Conservation (phyloP, 2,888 invertebrate genomes). For the Acanthosoma haemorrhoidale region DNA sequence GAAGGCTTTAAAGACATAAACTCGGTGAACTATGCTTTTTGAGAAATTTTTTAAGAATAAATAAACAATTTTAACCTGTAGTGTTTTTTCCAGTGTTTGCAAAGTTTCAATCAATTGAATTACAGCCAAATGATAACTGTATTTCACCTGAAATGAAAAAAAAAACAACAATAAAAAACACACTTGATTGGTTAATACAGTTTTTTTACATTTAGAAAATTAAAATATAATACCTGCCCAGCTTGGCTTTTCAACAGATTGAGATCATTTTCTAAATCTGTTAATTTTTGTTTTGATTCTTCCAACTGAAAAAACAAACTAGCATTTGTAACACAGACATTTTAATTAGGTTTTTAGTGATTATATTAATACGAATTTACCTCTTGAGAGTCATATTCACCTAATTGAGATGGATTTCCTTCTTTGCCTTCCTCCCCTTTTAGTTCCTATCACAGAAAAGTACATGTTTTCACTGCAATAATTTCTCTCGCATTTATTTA, state of each 20-base stretch:
- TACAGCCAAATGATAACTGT: conserved; percentile 2
- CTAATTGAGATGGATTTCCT: not conserved
- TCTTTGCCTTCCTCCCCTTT: not conserved
- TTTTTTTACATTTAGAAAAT: not conserved
- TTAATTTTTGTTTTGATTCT: not conserved
- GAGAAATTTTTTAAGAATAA: no score
- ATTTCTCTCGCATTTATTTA: no score
- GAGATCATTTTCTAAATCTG: not conserved
- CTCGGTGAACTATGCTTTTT: no score
- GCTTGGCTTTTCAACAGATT: not conserved
- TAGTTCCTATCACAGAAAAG: not conserved
- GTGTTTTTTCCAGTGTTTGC: conserved; percentile 12
- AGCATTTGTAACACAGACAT: not conserved
- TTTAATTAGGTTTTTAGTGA: not conserved
- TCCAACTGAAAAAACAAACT: not conserved
- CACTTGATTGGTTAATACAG: no score
- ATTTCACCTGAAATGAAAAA: not conserved
- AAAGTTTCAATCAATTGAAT: conserved; percentile 15
- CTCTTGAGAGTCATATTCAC: not conserved
- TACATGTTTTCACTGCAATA: no score
- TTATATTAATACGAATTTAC: not conserved
- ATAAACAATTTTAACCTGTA: not conserved
- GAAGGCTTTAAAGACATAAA: no score
- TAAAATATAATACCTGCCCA: not conserved
- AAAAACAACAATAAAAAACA: no score